Evolutionary conservation across 2,888 invertebrate genomes (phyloP).

Genomic region (Euzophera pinguis): DNA sequence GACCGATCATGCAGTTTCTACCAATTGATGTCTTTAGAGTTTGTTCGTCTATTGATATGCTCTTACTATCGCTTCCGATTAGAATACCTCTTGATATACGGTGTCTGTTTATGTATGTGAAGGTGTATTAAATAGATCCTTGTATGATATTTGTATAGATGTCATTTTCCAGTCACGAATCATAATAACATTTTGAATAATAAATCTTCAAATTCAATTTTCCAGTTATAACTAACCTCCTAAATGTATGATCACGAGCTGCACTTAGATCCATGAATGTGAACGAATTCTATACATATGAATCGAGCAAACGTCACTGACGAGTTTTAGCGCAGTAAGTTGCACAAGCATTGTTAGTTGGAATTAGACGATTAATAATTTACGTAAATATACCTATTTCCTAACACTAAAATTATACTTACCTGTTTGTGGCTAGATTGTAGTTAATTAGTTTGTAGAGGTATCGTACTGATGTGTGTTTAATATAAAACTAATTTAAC

Average conservation of each 20-base stretch:
- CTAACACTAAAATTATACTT: neutral
- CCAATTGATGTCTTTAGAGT: slow-evolving; percentile 39
- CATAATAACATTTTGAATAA: neutral
- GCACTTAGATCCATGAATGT: slow-evolving; percentile 1
- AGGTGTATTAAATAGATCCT: slow-evolving; percentile 28
- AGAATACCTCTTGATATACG: slow-evolving; percentile 38
- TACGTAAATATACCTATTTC: neutral
- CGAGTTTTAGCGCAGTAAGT: neutral
- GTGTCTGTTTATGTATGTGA: slow-evolving; percentile 31
- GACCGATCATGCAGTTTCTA: slow-evolving; percentile 31
- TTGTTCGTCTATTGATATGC: slow-evolving; percentile 52
- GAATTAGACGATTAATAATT: neutral
- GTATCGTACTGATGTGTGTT: neutral
- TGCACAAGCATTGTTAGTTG: neutral
- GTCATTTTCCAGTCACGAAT: slow-evolving; percentile 14
- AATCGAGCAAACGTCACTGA: neutral
- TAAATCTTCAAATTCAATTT: neutral
- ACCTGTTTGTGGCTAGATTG: slow-evolving; percentile 1
- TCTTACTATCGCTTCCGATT: slow-evolving; percentile 62
- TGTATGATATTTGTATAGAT: slow-evolving; percentile 27
- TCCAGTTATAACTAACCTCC: neutral
- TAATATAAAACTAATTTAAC: neutral
- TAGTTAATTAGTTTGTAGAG: slow-evolving; percentile 2
- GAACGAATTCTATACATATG: neutral
- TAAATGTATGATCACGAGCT: neutral